Conservation (phyloP, 2,113 vertebrate genomes). For the Trogon melanurus region DNA sequence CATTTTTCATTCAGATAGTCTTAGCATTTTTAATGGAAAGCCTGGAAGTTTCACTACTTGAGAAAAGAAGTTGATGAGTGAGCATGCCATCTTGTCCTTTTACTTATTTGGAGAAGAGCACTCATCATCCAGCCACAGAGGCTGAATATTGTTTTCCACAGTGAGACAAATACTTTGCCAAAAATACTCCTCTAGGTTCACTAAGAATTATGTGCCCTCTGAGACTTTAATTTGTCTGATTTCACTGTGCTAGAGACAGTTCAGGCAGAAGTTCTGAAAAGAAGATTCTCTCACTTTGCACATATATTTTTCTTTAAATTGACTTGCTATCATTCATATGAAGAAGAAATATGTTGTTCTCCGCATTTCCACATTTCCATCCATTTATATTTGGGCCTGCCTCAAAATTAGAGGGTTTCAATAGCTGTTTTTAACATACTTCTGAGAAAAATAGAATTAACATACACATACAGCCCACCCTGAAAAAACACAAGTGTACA, state of each 20-base stretch:
- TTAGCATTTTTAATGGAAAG: neutral
- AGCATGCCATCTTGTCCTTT: neutral
- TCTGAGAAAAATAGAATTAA: neutral
- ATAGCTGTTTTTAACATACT: neutral
- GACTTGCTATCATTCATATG: neutral
- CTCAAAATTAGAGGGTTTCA: neutral
- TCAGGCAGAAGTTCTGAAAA: neutral
- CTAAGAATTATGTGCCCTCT: neutral
- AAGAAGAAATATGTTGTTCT: neutral
- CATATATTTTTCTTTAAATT: neutral
- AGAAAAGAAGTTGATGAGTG: neutral
- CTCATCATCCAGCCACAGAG: neutral
- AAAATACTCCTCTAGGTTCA: constrained; percentile 1
- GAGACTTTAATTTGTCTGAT: neutral
- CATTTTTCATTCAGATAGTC: neutral
- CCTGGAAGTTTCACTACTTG: neutral
- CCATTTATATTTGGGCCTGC: neutral
- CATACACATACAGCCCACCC: neutral
- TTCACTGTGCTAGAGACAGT: neutral
- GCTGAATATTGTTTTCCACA: neutral
- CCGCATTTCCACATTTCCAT: neutral
- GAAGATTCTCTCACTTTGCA: neutral
- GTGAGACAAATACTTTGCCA: neutral
- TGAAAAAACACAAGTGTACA: neutral
- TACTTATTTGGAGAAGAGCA: neutral